Percentiles rank a stretch among this genome's conserved stretches.
Conservation (phyloP, 2,113 vertebrate genomes). For the Tylochromis polylepis region DNA sequence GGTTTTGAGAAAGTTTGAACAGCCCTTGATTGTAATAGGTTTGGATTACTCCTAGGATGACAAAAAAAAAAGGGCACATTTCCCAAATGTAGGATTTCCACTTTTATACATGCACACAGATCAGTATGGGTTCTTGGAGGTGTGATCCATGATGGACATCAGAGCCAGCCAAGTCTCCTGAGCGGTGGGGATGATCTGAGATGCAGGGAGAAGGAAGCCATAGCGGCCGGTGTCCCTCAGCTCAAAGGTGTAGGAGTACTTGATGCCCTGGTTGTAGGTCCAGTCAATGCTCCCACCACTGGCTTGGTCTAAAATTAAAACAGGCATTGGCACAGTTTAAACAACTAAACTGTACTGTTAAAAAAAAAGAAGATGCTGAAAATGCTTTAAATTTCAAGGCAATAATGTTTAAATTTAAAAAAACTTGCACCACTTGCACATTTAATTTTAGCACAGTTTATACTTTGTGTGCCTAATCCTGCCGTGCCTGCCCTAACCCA, state of each 20-base stretch:
- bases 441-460: neutral
- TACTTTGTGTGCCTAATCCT: neutral
- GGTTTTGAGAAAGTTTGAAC: neutral
- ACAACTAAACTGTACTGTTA: neutral
- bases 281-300: conserved; percentile 87
- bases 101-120: neutral
- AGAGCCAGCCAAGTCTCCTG: conserved; percentile 87
- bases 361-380: neutral
- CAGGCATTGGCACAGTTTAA: neutral
- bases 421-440: neutral
- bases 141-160: conserved; percentile 81
- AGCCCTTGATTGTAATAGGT: neutral
- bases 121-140: conserved; percentile 76
- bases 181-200: conserved; percentile 86
- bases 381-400: neutral
- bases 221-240: conserved; percentile 85
- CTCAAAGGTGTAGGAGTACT: conserved; percentile 93
- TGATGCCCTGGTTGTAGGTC: conserved; percentile 88
- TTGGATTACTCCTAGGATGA: neutral
- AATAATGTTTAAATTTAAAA: neutral
- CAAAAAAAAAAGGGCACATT: neutral
- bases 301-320: conserved; percentile 76
- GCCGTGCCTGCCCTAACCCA: too few species aligned
- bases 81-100: neutral
- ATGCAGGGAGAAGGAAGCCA: conserved; percentile 88